phyloP scores from a whole-genome alignment of 2,113 vertebrate species.

The Muscicapa adusta region DNA sequence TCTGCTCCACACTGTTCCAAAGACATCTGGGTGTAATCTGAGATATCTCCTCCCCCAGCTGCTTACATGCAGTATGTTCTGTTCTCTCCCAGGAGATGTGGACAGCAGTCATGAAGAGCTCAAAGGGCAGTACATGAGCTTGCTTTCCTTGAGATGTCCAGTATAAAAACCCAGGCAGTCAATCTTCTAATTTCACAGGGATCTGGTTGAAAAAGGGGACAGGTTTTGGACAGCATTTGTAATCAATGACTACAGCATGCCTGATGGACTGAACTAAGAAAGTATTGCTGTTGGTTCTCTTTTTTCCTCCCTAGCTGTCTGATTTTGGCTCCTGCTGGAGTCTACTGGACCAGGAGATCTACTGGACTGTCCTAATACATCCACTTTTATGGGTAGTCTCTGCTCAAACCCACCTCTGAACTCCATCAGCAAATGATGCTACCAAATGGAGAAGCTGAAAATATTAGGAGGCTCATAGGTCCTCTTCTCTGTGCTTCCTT shows the following conservation, averaged over 20 bases:
- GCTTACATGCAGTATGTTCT: accelerated
- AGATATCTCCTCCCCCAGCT: background rate
- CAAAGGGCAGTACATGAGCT: background rate
- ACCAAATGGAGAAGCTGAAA: background rate
- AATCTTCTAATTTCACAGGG: background rate
- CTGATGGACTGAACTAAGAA: background rate
- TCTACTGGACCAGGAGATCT: background rate
- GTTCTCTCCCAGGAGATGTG: background rate
- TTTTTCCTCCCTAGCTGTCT: background rate
- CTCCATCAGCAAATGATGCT: background rate
- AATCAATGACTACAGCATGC: background rate
- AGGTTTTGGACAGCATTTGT: background rate
- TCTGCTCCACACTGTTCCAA: background rate
- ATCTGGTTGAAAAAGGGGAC: background rate
- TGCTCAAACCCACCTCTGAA: background rate
- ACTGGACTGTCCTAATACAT: background rate
- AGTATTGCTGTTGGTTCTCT: background rate
- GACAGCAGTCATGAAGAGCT: background rate
- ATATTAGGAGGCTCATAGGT: background rate
- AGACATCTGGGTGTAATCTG: background rate
- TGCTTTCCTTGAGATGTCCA: background rate
- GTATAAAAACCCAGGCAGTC: background rate
- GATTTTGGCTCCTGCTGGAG: background rate
- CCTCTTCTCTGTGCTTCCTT: background rate
- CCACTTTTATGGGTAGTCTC: background rate